A percentile compares a stretch with the other conserved stretches of the same genome.
Conservation (phyloP, 2,888 invertebrate genomes). For the Thereva unica region DNA sequence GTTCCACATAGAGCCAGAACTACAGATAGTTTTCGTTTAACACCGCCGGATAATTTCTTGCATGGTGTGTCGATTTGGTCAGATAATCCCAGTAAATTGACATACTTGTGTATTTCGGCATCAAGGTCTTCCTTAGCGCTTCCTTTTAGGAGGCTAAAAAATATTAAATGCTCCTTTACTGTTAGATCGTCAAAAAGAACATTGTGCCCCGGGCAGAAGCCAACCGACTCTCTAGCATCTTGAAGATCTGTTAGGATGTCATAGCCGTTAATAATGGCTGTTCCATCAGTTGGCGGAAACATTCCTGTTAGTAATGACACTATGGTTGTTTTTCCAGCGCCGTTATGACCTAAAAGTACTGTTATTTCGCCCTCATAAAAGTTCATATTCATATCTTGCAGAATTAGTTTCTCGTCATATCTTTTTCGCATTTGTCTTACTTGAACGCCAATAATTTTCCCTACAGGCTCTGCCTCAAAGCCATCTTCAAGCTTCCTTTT, state of each 20-base stretch:
- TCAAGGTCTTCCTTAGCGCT: conserved; percentile 59
- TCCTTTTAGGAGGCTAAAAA: conserved; percentile 75
- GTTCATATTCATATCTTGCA: conserved; percentile 69
- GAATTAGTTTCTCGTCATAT: conserved; percentile 60
- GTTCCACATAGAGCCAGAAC: conserved; percentile 74
- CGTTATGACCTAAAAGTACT: conserved; percentile 72
- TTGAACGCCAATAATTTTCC: conserved; percentile 58
- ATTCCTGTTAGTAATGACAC: conserved; percentile 89
- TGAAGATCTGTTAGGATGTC: conserved; percentile 66
- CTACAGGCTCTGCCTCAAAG: conserved; percentile 60
- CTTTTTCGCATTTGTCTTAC: conserved; percentile 66
- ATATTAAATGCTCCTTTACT: conserved; percentile 77
- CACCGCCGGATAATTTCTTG: conserved; percentile 67
- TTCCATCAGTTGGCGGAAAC: conserved; percentile 67
- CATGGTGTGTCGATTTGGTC: conserved; percentile 64
- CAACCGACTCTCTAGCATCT: conserved; percentile 68
- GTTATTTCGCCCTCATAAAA: conserved; percentile 60
- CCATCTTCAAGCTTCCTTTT: conserved; percentile 39
- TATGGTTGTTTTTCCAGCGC: conserved; percentile 87
- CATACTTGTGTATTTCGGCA: conserved; percentile 65
- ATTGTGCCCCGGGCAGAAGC: conserved; percentile 80
- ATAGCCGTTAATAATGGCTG: conserved; percentile 69
- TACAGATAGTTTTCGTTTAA: conserved; percentile 72
- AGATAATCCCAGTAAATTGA: conserved; percentile 65
- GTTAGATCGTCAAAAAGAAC: conserved; percentile 79